These are phyloP conservation scores for Empidonax traillii DNA, from an alignment of 2,113 vertebrate genomes.

Conservation along the genomic window DNA sequence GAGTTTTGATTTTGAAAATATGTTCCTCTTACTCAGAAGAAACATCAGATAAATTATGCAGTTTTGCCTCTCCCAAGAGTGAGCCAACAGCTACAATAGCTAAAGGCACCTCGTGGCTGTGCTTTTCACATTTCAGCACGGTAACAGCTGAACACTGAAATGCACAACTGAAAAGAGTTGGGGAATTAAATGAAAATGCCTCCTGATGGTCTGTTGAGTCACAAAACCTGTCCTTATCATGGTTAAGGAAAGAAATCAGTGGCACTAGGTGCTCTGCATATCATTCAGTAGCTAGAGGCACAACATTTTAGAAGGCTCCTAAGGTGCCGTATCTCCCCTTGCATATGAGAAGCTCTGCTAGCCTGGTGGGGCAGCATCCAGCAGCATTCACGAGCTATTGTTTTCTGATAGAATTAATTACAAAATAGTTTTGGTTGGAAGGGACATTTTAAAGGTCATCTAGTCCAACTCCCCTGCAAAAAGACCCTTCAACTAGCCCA, in stretches of 20 bases:
- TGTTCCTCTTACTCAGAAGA: background rate
- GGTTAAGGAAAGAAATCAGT: background rate
- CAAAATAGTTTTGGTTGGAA: background rate
- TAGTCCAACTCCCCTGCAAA: fast-evolving
- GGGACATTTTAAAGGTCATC: background rate
- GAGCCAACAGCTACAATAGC: background rate
- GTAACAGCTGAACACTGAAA: background rate
- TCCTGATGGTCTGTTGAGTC: background rate
- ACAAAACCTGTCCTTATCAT: background rate
- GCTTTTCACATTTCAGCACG: background rate
- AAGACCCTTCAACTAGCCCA: background rate
- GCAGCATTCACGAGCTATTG: background rate
- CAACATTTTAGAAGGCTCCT: background rate
- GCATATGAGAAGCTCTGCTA: background rate
- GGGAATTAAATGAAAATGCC: background rate
- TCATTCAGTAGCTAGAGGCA: background rate
- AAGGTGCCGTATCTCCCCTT: background rate
- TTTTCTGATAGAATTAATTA: background rate
- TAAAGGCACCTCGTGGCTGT: background rate
- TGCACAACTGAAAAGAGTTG: background rate
- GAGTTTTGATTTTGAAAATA: constrained; percentile 35
- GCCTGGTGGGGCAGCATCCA: background rate
- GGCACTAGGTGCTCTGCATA: background rate
- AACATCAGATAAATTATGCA: background rate
- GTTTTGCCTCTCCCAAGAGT: background rate